Conservation (phyloP, 1,140 invertebrate species). For the Pomphorhynchus laevis region DNA sequence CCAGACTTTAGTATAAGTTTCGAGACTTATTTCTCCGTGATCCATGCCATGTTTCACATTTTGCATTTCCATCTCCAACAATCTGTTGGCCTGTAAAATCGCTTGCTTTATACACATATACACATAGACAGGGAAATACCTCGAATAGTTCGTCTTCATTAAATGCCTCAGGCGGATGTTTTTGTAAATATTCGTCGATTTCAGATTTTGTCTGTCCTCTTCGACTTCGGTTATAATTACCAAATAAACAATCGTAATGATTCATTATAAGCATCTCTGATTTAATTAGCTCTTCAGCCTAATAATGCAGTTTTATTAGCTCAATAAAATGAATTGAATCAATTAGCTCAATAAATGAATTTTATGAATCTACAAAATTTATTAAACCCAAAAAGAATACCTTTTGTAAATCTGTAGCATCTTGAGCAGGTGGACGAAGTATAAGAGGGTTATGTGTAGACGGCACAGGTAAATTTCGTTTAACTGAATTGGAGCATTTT, state of each 20-base stretch:
- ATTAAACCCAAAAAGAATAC: too few relatives aligned
- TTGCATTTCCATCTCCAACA: conserved; percentile 44
- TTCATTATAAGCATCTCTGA: conserved; percentile 78
- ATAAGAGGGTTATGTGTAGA: conserved; percentile 41
- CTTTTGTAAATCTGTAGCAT: conserved; percentile 47
- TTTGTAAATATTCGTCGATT: background rate
- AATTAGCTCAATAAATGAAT: too few relatives aligned
- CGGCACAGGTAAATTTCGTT: conserved; percentile 50
- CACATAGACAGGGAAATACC: background rate
- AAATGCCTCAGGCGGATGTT: background rate
- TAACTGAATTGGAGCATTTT: conserved; percentile 46
- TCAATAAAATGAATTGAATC: too few relatives aligned
- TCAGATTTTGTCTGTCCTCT: background rate
- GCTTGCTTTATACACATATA: too few relatives aligned
- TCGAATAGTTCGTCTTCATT: background rate
- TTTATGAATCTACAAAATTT: too few relatives aligned
- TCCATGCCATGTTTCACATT: conserved; percentile 61
- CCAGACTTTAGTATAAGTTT: conserved; percentile 40
- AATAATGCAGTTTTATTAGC: conserved; percentile 11
- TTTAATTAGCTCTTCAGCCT: conserved; percentile 83
- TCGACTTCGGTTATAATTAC: too few relatives aligned
- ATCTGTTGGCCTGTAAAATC: conserved; percentile 24
- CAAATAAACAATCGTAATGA: conserved; percentile 53
- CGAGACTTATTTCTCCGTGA: conserved; percentile 55
- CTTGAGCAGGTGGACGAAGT: conserved; percentile 35